phyloP scores from a whole-genome alignment of 2,113 vertebrate genomes.

The Sapajus apella region DNA sequence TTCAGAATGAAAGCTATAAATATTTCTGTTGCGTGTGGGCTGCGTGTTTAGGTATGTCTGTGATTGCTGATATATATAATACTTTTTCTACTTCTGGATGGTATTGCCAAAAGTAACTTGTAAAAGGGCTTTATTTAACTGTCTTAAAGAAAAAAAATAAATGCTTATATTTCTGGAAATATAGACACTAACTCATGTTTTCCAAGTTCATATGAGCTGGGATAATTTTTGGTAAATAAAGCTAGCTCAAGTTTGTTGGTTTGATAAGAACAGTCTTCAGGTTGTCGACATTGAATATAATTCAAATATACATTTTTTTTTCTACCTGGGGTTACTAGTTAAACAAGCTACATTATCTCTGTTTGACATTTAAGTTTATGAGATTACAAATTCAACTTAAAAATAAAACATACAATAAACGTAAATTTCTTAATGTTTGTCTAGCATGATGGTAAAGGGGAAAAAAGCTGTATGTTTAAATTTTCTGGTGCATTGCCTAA shows the following conservation, averaged over 20 bases:
- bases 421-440: neutral
- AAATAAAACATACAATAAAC: neutral
- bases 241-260: neutral
- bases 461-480: neutral
- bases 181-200: neutral
- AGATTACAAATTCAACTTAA: neutral
- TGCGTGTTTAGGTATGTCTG: too few species aligned
- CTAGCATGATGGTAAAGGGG: neutral
- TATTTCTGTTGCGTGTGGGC: too few species aligned
- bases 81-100: too few species aligned
- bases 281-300: neutral
- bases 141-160: too few species aligned
- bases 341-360: neutral
- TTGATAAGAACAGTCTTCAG: neutral
- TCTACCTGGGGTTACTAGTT: neutral
- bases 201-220: neutral
- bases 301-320: neutral
- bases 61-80: too few species aligned
- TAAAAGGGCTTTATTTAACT: too few species aligned
- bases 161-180: neutral
- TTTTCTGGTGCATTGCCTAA: neutral
- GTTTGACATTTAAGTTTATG: neutral
- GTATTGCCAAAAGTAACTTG: too few species aligned
- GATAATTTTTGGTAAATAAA: neutral
- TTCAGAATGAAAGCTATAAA: too few species aligned